Evolutionary conservation across 2,888 invertebrate genomes (phyloP).

Genomic region (Mongoloraphidia duomilia): DNA sequence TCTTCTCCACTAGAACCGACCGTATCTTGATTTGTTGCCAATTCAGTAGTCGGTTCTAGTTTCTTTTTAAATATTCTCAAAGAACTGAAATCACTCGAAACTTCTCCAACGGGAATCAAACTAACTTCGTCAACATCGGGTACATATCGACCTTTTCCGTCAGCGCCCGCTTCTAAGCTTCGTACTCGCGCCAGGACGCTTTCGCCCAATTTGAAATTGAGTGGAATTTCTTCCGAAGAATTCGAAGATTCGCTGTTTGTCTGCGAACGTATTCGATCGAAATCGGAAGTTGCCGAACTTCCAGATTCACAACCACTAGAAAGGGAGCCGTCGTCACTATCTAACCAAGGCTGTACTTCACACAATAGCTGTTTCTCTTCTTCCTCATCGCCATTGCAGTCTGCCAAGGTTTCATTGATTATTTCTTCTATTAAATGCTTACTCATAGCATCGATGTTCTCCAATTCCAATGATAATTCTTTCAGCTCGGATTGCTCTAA

Average conservation of each 20-base stretch:
- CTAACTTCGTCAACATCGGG: constrained; percentile 28
- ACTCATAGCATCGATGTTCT: not conserved
- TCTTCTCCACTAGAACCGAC: constrained; percentile 27
- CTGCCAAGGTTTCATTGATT: constrained; percentile 1
- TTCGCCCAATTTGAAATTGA: constrained; percentile 31
- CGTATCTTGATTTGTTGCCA: constrained; percentile 27
- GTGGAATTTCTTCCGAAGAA: constrained; percentile 16
- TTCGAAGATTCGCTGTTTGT: not conserved
- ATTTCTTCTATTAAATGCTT: constrained; percentile 1
- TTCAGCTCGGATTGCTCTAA: not conserved
- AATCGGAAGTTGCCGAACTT: constrained; percentile 51
- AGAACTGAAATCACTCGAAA: constrained; percentile 28
- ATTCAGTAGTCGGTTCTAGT: constrained; percentile 14
- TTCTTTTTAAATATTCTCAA: constrained; percentile 30
- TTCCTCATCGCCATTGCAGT: not conserved
- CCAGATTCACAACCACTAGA: constrained; percentile 72
- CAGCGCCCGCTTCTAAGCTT: constrained; percentile 22
- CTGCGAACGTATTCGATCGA: constrained; percentile 24
- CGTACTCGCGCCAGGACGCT: constrained; percentile 24
- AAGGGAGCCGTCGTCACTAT: constrained; percentile 61
- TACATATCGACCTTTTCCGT: constrained; percentile 19
- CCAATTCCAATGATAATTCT: not conserved
- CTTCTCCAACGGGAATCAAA: constrained; percentile 29
- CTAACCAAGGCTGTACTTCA: constrained; percentile 24
- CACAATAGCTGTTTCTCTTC: not conserved